phyloP scores from a whole-genome alignment of 2,113 vertebrate genomes.

The Xiphophorus maculatus region DNA sequence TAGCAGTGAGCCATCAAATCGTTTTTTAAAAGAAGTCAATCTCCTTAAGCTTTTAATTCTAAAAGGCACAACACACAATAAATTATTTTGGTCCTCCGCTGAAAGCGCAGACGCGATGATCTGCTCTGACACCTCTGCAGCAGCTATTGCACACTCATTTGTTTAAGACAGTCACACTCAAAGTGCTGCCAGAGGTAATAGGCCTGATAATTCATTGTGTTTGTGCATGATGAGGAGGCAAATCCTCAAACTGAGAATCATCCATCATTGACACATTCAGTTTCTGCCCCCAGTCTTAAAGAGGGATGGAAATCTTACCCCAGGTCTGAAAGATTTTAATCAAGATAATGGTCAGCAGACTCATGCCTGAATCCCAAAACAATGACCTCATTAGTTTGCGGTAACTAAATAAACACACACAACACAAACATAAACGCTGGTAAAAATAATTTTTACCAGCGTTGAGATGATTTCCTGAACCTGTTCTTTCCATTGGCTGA shows the following conservation, averaged over 20 bases:
- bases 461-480: too few species aligned
- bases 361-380: background rate
- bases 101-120: constrained; percentile 30
- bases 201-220: constrained; percentile 37
- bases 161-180: constrained; percentile 39
- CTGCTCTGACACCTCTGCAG: constrained; percentile 21
- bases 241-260: constrained; percentile 33
- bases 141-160: constrained; percentile 48
- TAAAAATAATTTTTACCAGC: background rate
- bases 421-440: background rate
- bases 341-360: background rate
- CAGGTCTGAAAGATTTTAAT: background rate
- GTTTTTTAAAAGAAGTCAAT: constrained; percentile 9
- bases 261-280: constrained; percentile 51
- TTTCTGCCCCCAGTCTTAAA: constrained; percentile 12
- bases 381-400: background rate
- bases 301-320: constrained; percentile 29
- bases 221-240: constrained; percentile 23
- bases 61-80: constrained; percentile 11
- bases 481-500: too few species aligned
- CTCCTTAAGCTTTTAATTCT: constrained; percentile 4
- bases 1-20: constrained; percentile 9
- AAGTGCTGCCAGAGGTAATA: constrained; percentile 51
- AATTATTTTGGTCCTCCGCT: constrained; percentile 17
- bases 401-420: background rate